A percentile compares a stretch with the other conserved stretches of the same genome.
Conservation (phyloP, 1,140 invertebrate species). For the Globodera rostochiensis region DNA sequence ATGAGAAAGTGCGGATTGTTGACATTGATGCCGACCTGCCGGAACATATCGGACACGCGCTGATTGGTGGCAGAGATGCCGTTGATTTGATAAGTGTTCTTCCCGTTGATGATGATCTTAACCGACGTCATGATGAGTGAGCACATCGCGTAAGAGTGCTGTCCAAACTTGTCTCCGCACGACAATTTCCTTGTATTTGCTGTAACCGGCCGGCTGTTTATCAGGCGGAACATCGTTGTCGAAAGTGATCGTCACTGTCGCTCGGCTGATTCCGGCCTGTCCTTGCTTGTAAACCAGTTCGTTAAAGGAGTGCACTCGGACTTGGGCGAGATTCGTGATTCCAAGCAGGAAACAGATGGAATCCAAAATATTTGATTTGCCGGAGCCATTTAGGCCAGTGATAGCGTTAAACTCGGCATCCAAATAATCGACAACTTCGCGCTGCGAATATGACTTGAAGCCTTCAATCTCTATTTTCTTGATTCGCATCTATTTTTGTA, state of each 20-base stretch:
- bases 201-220: conserved; percentile 85
- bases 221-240: conserved; percentile 80
- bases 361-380: conserved; percentile 98
- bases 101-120: conserved; percentile 72
- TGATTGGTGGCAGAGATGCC: conserved; percentile 86
- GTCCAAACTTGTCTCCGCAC: conserved; percentile 81
- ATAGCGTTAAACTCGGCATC: conserved; percentile 96
- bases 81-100: conserved; percentile 92
- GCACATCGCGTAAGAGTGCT: conserved; percentile 20
- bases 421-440: conserved; percentile 89
- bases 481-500: conserved; percentile 77
- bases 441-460: conserved; percentile 94
- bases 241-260: conserved; percentile 92
- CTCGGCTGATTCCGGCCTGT: conserved; percentile 91
- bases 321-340: conserved; percentile 89
- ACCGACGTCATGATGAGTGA: background rate
- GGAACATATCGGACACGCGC: conserved; percentile 88
- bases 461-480: conserved; percentile 92
- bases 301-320: conserved; percentile 16
- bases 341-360: conserved; percentile 96
- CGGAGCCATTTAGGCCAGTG: conserved; percentile 94
- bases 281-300: conserved; percentile 97
- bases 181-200: conserved; percentile 86
- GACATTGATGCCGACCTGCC: conserved; percentile 93
- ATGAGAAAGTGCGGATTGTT: conserved; percentile 98